phyloP scores from a whole-genome alignment of 2,113 vertebrate species.

The Nothocercus nigrocapillus region DNA sequence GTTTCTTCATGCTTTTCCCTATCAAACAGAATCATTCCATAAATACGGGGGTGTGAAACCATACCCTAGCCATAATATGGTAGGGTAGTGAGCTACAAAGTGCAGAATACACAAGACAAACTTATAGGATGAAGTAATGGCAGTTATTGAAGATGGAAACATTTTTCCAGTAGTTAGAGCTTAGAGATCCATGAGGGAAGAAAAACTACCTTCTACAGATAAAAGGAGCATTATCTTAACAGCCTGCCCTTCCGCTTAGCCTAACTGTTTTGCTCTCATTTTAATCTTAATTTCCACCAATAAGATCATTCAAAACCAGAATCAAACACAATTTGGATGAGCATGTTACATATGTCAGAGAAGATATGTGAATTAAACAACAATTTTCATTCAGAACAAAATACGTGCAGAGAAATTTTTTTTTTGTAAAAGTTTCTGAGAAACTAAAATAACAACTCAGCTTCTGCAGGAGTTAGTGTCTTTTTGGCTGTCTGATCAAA shows the following conservation, averaged over 20 bases:
- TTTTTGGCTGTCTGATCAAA: neutral
- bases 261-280: neutral
- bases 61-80: neutral
- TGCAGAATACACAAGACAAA: neutral
- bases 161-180: neutral
- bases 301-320: neutral
- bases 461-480: neutral
- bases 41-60: neutral
- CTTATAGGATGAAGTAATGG: neutral
- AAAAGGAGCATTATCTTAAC: neutral
- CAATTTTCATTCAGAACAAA: neutral
- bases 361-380: neutral
- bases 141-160: neutral
- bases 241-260: neutral
- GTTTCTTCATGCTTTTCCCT: neutral
- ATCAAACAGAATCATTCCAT: neutral
- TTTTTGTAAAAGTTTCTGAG: neutral
- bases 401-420: neutral
- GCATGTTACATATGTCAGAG: neutral
- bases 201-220: neutral
- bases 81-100: neutral
- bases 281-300: neutral
- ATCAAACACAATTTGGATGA: neutral
- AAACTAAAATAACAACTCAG: neutral
- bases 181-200: neutral